Base-by-base conservation (phyloP, 92 coral and sea anemone genomes). In the Heliopora coerulea region DNA sequence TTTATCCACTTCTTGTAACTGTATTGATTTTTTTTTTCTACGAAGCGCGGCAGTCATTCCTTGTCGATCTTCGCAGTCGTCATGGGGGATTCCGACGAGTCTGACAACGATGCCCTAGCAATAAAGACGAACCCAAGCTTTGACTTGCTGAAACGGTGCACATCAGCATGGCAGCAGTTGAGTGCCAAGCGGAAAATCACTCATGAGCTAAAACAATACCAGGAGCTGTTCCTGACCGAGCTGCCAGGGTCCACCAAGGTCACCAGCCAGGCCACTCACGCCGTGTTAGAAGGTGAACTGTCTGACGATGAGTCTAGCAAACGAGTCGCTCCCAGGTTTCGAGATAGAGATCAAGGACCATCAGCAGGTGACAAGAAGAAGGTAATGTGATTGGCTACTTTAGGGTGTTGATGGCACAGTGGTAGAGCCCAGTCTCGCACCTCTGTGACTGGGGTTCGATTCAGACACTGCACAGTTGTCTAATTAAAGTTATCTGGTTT, bases 171-270 rank as follows among this genome's bases (percentile, higher is more conserved):
- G 74, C 74, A 67, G 20, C 74, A 67, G 26, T 49, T 67, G 57
- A 67, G 74, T 39, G 74, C 74, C 74, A 67, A 67, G 37, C 58
- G 74, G 18, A 67, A 67, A n/a, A 67, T 67, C 58, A 67, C 74
- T 3, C 74, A 67, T 59, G 74, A 67, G 20, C 24, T 67, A 8
- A 67, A 67, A 32, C 59, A 67, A 31, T 67, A 67, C 41, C 74
- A 67, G 29, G 74, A 67, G 41, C 33, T 67, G 2, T 67, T 67
- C 39, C 24, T 67, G 74, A 67, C 74, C 0, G 74, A 67, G 41
- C 54, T 67, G 39, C 74, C 74, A 44, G 74, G 74, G 1, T 67
- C 74, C 11, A 67, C 74, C 5, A 67, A 67, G 59, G 59, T 67
- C 0, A 67, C 74, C n/a, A 25, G 74, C 21, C 21, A 19, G 10